phyloP scores from a whole-genome alignment of 2,113 vertebrate genomes.

The Anseranas semipalmata region DNA sequence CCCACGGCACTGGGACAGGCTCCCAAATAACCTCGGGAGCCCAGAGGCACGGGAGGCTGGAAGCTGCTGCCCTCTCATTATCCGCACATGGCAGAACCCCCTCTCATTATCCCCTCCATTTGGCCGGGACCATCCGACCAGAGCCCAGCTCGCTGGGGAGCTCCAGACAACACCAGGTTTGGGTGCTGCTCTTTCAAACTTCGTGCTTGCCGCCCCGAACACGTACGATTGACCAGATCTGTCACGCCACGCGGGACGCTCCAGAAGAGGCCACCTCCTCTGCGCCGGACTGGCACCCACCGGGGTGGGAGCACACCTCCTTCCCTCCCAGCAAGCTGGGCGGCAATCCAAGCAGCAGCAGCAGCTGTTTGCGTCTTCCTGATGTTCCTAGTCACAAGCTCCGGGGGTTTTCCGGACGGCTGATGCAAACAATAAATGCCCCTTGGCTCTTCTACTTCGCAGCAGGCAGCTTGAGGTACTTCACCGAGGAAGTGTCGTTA shows the following conservation, averaged over 20 bases:
- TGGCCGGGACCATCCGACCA: neutral
- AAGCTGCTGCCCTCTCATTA: neutral
- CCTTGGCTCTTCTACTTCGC: neutral
- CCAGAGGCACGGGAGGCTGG: neutral
- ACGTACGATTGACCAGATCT: neutral
- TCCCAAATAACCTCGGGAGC: neutral
- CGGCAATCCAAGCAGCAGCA: neutral
- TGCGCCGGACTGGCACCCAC: neutral
- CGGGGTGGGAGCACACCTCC: neutral
- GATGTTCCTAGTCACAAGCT: neutral
- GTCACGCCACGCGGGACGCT: neutral
- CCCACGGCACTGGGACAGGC: neutral
- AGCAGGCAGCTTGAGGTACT: neutral
- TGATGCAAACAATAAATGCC: neutral
- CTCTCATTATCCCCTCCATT: neutral
- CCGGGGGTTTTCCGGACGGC: neutral
- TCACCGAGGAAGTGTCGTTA: neutral
- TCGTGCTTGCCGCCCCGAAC: no score
- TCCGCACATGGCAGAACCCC: neutral
- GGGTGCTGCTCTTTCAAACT: neutral
- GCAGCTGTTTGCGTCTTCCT: neutral
- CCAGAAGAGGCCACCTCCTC: neutral
- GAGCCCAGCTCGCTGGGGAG: neutral
- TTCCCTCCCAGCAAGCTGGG: neutral
- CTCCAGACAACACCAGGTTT: neutral